phyloP scores from a whole-genome alignment of 2,888 invertebrate species.

The Xylocampa areola region DNA sequence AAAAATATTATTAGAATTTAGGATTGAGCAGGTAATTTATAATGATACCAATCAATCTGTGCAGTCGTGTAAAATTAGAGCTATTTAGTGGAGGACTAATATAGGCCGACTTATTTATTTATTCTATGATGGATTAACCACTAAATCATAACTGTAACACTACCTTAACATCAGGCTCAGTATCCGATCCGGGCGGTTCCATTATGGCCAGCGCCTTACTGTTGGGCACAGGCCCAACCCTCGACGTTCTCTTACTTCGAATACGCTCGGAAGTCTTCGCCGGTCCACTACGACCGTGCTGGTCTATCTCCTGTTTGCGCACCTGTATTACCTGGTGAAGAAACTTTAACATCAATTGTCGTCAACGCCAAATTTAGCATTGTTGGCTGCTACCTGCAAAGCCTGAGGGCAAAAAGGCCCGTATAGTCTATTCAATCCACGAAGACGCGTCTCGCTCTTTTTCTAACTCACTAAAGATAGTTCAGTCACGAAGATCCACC shows the following conservation, averaged over 20 bases:
- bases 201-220: slow-evolving; percentile 82
- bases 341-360: slow-evolving; percentile 43
- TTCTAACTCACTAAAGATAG: too few relatives aligned
- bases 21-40: neutral
- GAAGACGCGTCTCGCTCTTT: too few relatives aligned
- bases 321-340: slow-evolving; percentile 89
- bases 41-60: too few relatives aligned
- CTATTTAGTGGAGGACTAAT: too few relatives aligned
- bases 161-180: slow-evolving; percentile 86
- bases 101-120: too few relatives aligned
- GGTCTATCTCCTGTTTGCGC: slow-evolving; percentile 93
- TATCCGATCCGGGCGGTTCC: slow-evolving; percentile 92
- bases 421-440: too few relatives aligned
- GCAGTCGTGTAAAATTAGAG: too few relatives aligned
- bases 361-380: slow-evolving; percentile 33
- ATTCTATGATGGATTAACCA: too few relatives aligned
- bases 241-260: slow-evolving; percentile 89
- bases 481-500: too few relatives aligned
- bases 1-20: neutral
- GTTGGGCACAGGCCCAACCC: slow-evolving; percentile 79
- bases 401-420: neutral
- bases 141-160: neutral
- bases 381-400: slow-evolving; percentile 10
- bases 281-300: slow-evolving; percentile 90
- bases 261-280: slow-evolving; percentile 93